A percentile compares a stretch with the other conserved stretches of the same genome.
Evolutionary conservation across 2,888 invertebrate species (phyloP).

Genomic region (Melanostoma mellinum): DNA sequence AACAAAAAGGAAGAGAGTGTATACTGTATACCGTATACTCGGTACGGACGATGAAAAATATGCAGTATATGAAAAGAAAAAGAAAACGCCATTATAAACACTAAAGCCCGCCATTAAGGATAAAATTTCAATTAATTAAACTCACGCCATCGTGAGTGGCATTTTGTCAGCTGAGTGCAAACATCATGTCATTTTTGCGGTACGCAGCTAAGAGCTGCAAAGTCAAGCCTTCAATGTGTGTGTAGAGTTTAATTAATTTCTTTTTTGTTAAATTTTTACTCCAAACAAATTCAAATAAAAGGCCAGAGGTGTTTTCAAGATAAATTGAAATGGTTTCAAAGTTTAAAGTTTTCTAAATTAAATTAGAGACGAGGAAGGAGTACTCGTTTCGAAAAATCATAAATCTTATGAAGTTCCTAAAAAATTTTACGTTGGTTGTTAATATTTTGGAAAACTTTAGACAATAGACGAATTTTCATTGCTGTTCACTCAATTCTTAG

Average conservation of each 20-base stretch:
- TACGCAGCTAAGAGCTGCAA: conserved; percentile 32
- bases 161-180: conserved; percentile 62
- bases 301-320: no score
- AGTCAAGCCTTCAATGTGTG: conserved; percentile 46
- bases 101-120: conserved; percentile 53
- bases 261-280: no score
- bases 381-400: no score
- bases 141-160: conserved; percentile 54
- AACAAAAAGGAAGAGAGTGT: neutral
- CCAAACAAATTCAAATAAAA: no score
- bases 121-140: conserved; percentile 67
- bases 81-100: conserved; percentile 33
- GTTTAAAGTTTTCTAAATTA: no score
- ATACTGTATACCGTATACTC: neutral
- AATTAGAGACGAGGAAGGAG: no score
- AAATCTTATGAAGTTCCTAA: no score
- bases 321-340: no score
- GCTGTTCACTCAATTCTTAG: no score
- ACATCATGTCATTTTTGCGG: conserved; percentile 38
- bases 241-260: conserved; percentile 61
- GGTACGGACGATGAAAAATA: neutral
- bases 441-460: no score
- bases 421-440: no score
- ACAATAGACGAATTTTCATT: no score
- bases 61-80: neutral